Conservation (phyloP, 2,797 vertebrate species). For the Pantherophis vulpinus region DNA sequence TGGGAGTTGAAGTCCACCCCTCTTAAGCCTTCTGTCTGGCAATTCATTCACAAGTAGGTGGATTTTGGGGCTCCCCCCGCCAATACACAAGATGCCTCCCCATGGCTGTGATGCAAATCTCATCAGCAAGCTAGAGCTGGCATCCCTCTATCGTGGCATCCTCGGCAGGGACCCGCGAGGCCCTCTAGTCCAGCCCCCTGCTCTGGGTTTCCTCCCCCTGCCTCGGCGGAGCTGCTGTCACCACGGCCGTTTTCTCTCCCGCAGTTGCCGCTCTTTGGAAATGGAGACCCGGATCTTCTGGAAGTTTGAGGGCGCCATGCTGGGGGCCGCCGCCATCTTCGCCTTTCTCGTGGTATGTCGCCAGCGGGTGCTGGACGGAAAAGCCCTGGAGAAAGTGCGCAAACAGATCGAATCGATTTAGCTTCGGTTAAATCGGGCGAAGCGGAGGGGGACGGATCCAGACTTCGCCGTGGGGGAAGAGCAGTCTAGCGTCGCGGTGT, state of each 20-base stretch:
- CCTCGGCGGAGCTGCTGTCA: not conserved
- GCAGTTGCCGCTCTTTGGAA: slow-evolving; percentile 84
- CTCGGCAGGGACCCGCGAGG: not conserved
- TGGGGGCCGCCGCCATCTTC: slow-evolving; percentile 74
- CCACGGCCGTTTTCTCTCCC: not conserved
- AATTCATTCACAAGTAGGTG: not conserved
- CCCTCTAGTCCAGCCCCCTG: not conserved
- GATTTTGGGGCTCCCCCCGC: not conserved
- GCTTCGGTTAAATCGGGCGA: not conserved
- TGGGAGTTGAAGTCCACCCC: not conserved
- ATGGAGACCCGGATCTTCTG: slow-evolving; percentile 88
- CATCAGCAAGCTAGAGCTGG: too few species aligned
- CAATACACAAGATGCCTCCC: not conserved
- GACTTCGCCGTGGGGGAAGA: not conserved
- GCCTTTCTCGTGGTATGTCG: slow-evolving; percentile 80
- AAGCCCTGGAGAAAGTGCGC: slow-evolving; percentile 90
- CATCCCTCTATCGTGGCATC: not conserved
- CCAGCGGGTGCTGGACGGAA: slow-evolving; percentile 85
- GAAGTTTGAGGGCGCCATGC: slow-evolving; percentile 83
- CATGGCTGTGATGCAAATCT: not conserved
- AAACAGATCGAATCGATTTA: slow-evolving; percentile 94
- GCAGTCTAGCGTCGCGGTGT: too few species aligned
- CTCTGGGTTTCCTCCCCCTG: not conserved
- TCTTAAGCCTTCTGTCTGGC: not conserved
- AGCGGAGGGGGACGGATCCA: not conserved